phyloP scores from a whole-genome alignment of 2,888 invertebrate genomes.

The Drosophila putrida region DNA sequence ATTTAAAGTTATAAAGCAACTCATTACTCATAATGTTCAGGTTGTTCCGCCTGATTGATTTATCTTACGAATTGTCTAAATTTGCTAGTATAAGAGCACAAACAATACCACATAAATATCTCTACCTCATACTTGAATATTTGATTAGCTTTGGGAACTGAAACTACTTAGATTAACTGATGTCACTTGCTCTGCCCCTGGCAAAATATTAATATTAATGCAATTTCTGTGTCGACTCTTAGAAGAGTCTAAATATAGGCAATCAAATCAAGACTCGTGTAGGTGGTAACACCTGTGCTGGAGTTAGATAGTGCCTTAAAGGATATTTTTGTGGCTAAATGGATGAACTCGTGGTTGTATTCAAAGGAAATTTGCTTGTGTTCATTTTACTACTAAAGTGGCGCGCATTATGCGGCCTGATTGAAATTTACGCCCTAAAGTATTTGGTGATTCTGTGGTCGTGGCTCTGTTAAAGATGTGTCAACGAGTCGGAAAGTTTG shows the following conservation, averaged over 20 bases:
- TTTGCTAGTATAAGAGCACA: conserved; percentile 1
- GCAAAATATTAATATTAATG: conserved; percentile 74
- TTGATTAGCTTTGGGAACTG: conserved; percentile 60
- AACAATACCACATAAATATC: conserved; percentile 24
- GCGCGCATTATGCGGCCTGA: conserved; percentile 56
- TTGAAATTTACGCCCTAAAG: conserved; percentile 68
- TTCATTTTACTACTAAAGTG: conserved; percentile 48
- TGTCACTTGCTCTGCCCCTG: conserved; percentile 62
- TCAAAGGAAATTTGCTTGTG: conserved; percentile 56
- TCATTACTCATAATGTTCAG: too few species aligned
- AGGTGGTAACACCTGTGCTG: conserved; percentile 59
- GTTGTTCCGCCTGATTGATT: not conserved
- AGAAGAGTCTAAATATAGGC: conserved; percentile 40
- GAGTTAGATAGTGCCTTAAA: not conserved
- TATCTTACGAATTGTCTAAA: not conserved
- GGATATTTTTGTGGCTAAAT: not conserved
- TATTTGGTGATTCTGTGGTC: conserved; percentile 37
- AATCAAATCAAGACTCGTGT: conserved; percentile 55
- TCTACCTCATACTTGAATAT: conserved; percentile 34
- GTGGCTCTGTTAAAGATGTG: conserved; percentile 14
- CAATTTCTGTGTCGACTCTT: conserved; percentile 48
- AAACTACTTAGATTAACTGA: conserved; percentile 54
- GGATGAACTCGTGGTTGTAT: conserved; percentile 17
- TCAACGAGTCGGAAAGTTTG: not conserved
- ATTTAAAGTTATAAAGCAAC: too few species aligned